phyloP scores from a whole-genome alignment of 2,113 vertebrate genomes.

The Actenoides hombroni region DNA sequence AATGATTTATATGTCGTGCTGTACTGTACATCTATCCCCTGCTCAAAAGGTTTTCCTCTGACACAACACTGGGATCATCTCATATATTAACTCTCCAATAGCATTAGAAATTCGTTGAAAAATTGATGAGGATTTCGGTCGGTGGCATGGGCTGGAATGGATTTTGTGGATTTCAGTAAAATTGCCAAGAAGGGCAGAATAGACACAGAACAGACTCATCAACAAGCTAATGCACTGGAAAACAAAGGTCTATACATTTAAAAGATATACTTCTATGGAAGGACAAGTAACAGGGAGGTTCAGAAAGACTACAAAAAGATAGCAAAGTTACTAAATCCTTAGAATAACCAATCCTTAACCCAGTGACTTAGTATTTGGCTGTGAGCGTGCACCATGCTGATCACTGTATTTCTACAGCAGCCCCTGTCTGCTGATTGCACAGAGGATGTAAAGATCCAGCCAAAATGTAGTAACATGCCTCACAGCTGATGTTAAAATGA shows the following conservation, averaged over 20 bases:
- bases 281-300: background rate
- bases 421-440: background rate
- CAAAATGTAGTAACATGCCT: background rate
- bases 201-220: background rate
- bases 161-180: slow-evolving; percentile 45
- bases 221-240: background rate
- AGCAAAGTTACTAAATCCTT: background rate
- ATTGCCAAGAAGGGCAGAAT: background rate
- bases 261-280: background rate
- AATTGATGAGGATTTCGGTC: slow-evolving; percentile 61
- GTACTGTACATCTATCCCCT: slow-evolving; percentile 71
- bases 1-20: slow-evolving; percentile 70
- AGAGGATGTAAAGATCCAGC: background rate
- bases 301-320: background rate
- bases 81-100: slow-evolving; percentile 61
- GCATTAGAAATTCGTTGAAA: slow-evolving; percentile 60
- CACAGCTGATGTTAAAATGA: background rate
- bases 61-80: slow-evolving; percentile 72
- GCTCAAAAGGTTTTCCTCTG: slow-evolving; percentile 75
- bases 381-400: background rate
- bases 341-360: background rate
- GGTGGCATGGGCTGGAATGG: background rate
- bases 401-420: background rate
- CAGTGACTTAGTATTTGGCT: background rate
- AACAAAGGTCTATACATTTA: background rate